phyloP scores from a whole-genome alignment of 2,888 invertebrate species.

The Phortica magna region DNA sequence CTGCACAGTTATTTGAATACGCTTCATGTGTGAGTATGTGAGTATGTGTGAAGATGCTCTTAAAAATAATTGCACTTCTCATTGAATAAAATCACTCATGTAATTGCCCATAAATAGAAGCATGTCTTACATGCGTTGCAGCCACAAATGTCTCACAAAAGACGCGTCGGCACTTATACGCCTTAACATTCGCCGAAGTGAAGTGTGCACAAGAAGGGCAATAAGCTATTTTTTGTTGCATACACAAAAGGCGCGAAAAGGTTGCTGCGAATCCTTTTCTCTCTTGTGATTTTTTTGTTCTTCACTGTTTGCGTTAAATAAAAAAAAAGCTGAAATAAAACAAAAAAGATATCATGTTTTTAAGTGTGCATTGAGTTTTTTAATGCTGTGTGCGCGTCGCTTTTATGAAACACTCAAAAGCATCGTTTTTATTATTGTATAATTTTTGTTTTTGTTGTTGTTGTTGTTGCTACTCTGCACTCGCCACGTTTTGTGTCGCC shows the following conservation, averaged over 20 bases:
- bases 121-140: no score
- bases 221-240: conserved; percentile 63
- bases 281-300: conserved; percentile 54
- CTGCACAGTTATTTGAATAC: no score
- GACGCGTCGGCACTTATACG: no score
- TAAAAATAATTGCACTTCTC: no score
- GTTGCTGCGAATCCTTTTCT: conserved; percentile 40
- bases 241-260: conserved; percentile 55
- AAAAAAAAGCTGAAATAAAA: conserved; percentile 7
- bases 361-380: conserved; percentile 23
- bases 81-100: no score
- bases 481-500: neutral
- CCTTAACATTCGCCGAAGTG: no score
- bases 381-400: conserved; percentile 4
- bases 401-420: conserved; percentile 14
- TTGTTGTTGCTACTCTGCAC: no score
- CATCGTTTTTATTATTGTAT: conserved; percentile 11
- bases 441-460: conserved; percentile 19
- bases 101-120: no score
- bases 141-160: no score
- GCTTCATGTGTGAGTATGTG: no score
- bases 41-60: no score
- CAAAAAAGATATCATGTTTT: conserved; percentile 14
- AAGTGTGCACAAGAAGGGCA: conserved; percentile 59
- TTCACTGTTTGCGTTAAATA: conserved; percentile 34